Evolutionary conservation across 2,797 vertebrate species (phyloP), one percentile per base, ranked within the genome.

Genomic region (Protosalanx chinensis): DNA sequence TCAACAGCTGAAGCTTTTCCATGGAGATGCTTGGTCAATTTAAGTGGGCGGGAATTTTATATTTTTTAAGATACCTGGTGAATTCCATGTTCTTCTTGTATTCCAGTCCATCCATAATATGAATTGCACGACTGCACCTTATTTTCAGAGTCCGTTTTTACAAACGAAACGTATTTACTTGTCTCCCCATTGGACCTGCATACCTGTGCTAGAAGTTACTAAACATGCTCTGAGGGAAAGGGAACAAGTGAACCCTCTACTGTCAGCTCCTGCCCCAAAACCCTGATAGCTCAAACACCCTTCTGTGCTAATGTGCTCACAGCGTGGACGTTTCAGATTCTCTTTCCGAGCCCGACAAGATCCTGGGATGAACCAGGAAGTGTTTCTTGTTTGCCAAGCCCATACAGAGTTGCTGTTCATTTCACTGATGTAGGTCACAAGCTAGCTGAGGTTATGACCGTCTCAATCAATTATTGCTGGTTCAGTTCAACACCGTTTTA

Each of bases 201-300:
- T 57, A 63, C 15, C 72, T 79, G 74, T 62, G 27, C 73, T 73
- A 74, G 59, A 23, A 66, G 71, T 15, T 37, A 61, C 75, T 81
- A 64, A 33, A 35, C 67, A 62, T 73, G 10, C 0, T 67, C 32
- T 33, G 58, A 29, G 67, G 30, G 70, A 33, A 46, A 46, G 64
- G 70, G 84, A 77, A 80, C 81, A 86, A 82, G 82, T 71, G 87
- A 84, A 82, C 90, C 80, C 82, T 85, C 84, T 87, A 67, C 82
- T 86, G 87, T 83, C 76, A 72, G 74, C 67, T 68, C 1, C 58
- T 53, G 63, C 68, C 56, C 56, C 56, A 41, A 64, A 29, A 49
- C 61, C 20, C 64, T 30, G 29, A 32, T 63, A 6, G 73, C 64
- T 16, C 23, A 13, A 10, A 46, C 56, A 12, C 76, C 60, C 56